A percentile compares a stretch with the other conserved stretches of the same genome.
Evolutionary conservation across 1,140 invertebrate genomes (phyloP).

Genomic region (Sitobion miscanthi): DNA sequence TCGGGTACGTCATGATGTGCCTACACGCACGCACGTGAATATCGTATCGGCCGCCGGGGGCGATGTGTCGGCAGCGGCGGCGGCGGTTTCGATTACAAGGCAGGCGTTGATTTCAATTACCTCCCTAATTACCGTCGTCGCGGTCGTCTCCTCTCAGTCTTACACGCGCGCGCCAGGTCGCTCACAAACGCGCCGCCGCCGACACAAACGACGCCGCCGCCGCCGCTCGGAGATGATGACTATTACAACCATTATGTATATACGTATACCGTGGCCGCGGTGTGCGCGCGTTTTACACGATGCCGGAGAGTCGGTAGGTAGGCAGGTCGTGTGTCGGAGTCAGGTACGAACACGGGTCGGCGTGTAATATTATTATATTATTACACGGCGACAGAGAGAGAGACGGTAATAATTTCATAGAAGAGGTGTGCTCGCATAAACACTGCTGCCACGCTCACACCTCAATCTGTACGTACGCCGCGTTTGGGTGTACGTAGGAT

Average conservation of each 20-base stretch:
- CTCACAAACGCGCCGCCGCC: conserved; percentile 14
- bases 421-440: conserved; percentile 20
- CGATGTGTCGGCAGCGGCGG: conserved; percentile 26
- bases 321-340: neutral
- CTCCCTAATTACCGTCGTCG: conserved; percentile 34
- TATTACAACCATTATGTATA: neutral
- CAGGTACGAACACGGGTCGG: neutral
- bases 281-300: too few species aligned
- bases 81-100: conserved; percentile 45
- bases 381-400: neutral
- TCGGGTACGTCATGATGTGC: neutral
- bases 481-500: neutral
- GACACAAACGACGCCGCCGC: conserved; percentile 29
- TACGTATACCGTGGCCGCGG: too few species aligned
- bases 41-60: conserved; percentile 10
- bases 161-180: neutral
- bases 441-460: conserved; percentile 34
- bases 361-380: neutral
- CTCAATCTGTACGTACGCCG: neutral
- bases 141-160: neutral
- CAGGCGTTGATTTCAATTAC: conserved; percentile 47
- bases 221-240: conserved; percentile 18
- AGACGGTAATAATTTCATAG: neutral
- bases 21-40: conserved; percentile 16
- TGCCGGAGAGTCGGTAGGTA: too few species aligned